Evolutionary conservation across 2,797 vertebrate species (phyloP), one percentile per base, ranked within the genome.

Genomic region (Diceros bicornis): DNA sequence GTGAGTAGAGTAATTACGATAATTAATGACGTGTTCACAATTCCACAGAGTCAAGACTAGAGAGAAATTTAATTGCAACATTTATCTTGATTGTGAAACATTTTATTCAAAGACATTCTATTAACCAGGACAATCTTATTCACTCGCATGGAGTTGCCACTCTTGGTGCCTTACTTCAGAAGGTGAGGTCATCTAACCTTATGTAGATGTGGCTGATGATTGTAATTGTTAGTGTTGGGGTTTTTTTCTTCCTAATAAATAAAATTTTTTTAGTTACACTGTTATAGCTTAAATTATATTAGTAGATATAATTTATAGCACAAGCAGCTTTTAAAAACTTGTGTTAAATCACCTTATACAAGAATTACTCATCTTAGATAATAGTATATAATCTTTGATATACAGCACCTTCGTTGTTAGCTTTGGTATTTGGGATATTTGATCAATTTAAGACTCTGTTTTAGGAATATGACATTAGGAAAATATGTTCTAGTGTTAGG

Each of bases 41-140:
- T 98, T 98, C 98, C 98, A 82, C 99, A 99, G 99, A 99, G 98
- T 99, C 99, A 1, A 99, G 99, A 50, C 97, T 99, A 95, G 99
- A 99, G 98, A 99, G 99, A 98, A 99, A 99, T 95, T 97, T 99
- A 62, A 98, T 99, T 93, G 99, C 99, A 88, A 99, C 99, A 29
- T 99, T 99, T 98, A 98, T 99, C 95, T 98, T 99, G 98, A 99
- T 99, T 98, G 97, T 99, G 72, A 99, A 99, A 94, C 99, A 99
- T 98, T 99, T 99, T 96, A 99, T 99, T 98, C 99, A 99, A 98
- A 99, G 99, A 92, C 99, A 99, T 96, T 98, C 98, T 0, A 99
- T 99, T 98, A 99, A 99, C 98, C 99, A 99, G 98, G 99, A 99
- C 98, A 99, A 98, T 96, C 99, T 99, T 85, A 99, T 99, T 94